Base-by-base conservation (phyloP, 1,140 invertebrate species). In the Drosophila pseudoobscura region DNA sequence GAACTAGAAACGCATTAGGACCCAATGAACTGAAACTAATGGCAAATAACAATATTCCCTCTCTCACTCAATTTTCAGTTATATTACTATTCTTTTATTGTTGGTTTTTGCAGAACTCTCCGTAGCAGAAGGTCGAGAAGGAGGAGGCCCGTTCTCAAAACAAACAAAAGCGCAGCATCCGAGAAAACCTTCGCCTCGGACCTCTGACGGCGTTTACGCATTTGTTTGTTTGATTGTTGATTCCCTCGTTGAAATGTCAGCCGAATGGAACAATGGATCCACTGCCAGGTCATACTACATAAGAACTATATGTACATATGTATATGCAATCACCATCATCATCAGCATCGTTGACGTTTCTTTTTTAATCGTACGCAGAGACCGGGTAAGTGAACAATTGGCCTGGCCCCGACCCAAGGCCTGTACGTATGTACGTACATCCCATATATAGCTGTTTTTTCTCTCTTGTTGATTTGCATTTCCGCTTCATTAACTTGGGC, bases 121-220 rank as follows among this genome's bases (percentile, higher is more conserved):
- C 62, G 57, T 59, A 62, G 66, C 45, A 46, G 35, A 56, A 44
- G 53, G 57, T 63, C 29, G 49, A 49, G n/a, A 31, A n/a, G 49
- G 7, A 51, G 24, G 52, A 60, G 54, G 73, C 11, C 35, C 35
- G 35, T 39, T 39, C 71, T 65, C 63, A 56, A 64, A 63, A 77
- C 82, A 84, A 84, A 84, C 80, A 84, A 84, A 84, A 84, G 80
- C 80, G 80, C 80, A 84, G 80, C 80, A 49, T 65, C 60, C 70
- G 52, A 64, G 17, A 39, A 54, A 71, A 50, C 66, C 54, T 70
- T 51, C 22, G 26, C 11, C 50, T 39, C 29, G 47, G 35, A 49
- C 46, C 46, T 49, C 46, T 49, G 46, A 13, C 46, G 46, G 46
- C 46, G 46, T 49, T 22, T 17, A 39, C 29, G 45, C 68, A 74